Conservation (phyloP, 2,797 vertebrate genomes). For the Chaetodon trifasciatus region DNA sequence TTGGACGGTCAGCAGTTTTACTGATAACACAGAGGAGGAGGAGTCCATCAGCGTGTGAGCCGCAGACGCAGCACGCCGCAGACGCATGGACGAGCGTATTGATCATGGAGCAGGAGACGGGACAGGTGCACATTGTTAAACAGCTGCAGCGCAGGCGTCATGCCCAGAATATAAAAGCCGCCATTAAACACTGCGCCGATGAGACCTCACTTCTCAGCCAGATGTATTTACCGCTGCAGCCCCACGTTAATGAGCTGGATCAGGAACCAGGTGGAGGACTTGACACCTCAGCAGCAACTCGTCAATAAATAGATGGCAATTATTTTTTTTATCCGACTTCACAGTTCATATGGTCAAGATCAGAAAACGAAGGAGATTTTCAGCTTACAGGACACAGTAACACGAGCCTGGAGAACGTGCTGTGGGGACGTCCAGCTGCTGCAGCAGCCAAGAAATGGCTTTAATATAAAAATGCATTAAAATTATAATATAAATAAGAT, state of each 20-base stretch:
- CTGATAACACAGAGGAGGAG: slow-evolving; percentile 27
- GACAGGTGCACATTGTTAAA: slow-evolving; percentile 69
- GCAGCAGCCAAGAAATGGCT: not conserved
- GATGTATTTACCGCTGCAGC: slow-evolving; percentile 51
- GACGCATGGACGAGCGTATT: slow-evolving; percentile 35
- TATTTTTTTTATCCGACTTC: not conserved
- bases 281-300: slow-evolving; percentile 25
- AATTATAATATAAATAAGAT: not conserved
- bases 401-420: rapidly evolving
- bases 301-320: slow-evolving; percentile 7
- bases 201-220: slow-evolving; percentile 45
- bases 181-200: slow-evolving; percentile 54
- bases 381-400: not conserved
- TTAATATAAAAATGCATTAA: not conserved
- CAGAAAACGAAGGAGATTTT: not conserved
- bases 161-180: slow-evolving; percentile 70
- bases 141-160: slow-evolving; percentile 58
- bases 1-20: slow-evolving; percentile 24
- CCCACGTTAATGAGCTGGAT: slow-evolving; percentile 57
- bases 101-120: no score
- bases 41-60: slow-evolving; percentile 43
- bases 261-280: slow-evolving; percentile 34
- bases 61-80: slow-evolving; percentile 35
- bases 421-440: not conserved
- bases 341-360: slow-evolving; percentile 1